Base-by-base conservation (phyloP, 2,888 invertebrate species). In the Pyralis farinalis region DNA sequence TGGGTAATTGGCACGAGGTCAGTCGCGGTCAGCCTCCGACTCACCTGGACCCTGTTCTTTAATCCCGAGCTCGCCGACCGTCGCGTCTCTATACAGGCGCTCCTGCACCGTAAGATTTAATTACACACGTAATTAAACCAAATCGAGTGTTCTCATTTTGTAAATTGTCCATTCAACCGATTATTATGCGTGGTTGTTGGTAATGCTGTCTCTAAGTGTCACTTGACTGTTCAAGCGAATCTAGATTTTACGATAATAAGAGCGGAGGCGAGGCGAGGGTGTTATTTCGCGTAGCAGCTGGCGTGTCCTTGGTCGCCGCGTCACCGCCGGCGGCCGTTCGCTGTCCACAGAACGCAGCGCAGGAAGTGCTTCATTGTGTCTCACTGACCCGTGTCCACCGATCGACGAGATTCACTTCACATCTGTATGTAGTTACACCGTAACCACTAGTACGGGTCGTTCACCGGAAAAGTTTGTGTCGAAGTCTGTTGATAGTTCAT, bases 291-390 rank as follows among this genome's bases (percentile, higher is more conserved):
- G 66, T 73, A 74, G 72, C 72, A 73, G 71, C 64, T 66, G 71
- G 53, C 51, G 53, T 69, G 83, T 80, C 82, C 83, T 85, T 80
- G 83, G 69, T 70, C 56, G 52, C 46, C 53, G 49, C 49, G n/a
- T n/a, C n/a, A n/a, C n/a, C n/a, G n/a, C n/a, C n/a, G 16, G 3
- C 4, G 16, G 16, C 16, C 16, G 16, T 16, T 51, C 59, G 63
- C 57, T 59, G 61, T 51, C 60, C 64, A 69, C 60, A 27, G 9
- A 32, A 12, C 16, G 16, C 16, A 4, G 55, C 73, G 67, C 86
- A 84, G 86, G 86, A 86, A 83, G 71, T 78, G 49, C 64, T 77
- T 85, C 72, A 73, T 87, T 86, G 80, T 75, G 71, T 64, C 65
- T 68, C 75, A 61, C 69, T 80, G 82, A 82, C 81, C 81, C 72